Conservation (phyloP, 2,113 vertebrate species). For the Elaphurus davidianus region DNA sequence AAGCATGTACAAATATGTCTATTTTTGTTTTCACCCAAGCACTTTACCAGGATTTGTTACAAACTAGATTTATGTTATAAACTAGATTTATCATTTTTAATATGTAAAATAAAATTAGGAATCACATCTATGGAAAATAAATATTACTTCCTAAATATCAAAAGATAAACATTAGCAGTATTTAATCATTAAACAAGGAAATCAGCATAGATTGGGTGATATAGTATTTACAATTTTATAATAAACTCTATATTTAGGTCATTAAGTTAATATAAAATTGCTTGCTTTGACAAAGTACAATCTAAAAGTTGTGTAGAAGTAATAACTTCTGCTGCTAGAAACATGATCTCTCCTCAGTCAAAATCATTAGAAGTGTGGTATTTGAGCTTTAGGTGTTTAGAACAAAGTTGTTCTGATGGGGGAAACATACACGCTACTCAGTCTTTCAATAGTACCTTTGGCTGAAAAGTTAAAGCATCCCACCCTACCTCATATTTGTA, state of each 20-base stretch:
- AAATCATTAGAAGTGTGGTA: not conserved
- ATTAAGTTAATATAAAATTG: constrained; percentile 2
- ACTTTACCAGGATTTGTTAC: not conserved
- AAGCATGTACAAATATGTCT: not conserved
- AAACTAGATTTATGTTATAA: not conserved
- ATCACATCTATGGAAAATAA: not conserved
- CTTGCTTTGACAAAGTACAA: not conserved
- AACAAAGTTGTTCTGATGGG: not conserved
- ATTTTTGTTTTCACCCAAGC: not conserved
- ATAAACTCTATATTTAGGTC: not conserved
- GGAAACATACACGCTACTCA: not conserved
- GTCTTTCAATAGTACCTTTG: not conserved
- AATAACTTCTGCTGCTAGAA: not conserved
- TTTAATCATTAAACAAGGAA: not conserved
- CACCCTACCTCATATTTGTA: not conserved
- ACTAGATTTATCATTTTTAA: not conserved
- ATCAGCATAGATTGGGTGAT: not conserved
- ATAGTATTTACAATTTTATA: not conserved
- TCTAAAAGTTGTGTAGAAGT: not conserved
- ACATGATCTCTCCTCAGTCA: not conserved
- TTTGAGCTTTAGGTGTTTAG: not conserved
- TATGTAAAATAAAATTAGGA: not conserved
- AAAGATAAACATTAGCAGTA: not conserved
- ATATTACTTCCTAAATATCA: not conserved
- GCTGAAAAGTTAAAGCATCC: not conserved